Percentiles rank a stretch among this genome's conserved stretches.
phyloP scores from a whole-genome alignment of 2,113 vertebrate genomes.

The rabbit (Oryctolagus cuniculus) region DNA sequence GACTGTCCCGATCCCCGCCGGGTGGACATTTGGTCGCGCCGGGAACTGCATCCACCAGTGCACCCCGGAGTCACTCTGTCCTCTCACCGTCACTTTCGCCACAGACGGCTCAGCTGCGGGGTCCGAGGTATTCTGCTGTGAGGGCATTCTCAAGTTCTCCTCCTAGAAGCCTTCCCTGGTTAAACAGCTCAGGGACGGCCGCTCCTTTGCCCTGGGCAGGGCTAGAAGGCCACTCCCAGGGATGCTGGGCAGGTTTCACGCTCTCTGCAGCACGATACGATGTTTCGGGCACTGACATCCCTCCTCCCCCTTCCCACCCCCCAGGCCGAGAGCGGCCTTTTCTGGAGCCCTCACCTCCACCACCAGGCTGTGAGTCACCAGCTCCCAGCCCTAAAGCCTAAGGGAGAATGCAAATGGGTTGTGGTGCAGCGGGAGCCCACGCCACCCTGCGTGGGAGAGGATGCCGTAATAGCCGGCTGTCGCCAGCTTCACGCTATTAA shows the following conservation, averaged over 20 bases:
- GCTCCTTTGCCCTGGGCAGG: neutral
- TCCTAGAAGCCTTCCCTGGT: neutral
- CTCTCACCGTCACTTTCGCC: neutral
- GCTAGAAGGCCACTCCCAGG: neutral
- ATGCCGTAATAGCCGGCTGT: constrained; percentile 80
- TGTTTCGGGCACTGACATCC: accelerated
- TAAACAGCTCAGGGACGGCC: neutral
- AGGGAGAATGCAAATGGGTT: constrained; percentile 64
- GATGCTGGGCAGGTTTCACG: neutral
- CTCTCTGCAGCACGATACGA: accelerated
- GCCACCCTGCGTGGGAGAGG: constrained; percentile 74
- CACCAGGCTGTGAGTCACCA: constrained; percentile 61
- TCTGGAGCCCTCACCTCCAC: neutral
- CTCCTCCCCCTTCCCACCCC: neutral
- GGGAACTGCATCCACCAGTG: neutral
- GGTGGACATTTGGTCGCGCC: neutral
- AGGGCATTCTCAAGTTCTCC: neutral
- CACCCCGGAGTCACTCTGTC: neutral
- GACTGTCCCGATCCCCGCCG: accelerated
- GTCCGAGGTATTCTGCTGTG: neutral
- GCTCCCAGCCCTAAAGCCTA: neutral
- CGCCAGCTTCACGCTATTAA: constrained; percentile 73
- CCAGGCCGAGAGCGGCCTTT: neutral
- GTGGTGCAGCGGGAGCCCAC: constrained; percentile 56
- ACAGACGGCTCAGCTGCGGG: neutral